phyloP scores from a whole-genome alignment of 1,140 invertebrate genomes.

The Aradophagus sp. region DNA sequence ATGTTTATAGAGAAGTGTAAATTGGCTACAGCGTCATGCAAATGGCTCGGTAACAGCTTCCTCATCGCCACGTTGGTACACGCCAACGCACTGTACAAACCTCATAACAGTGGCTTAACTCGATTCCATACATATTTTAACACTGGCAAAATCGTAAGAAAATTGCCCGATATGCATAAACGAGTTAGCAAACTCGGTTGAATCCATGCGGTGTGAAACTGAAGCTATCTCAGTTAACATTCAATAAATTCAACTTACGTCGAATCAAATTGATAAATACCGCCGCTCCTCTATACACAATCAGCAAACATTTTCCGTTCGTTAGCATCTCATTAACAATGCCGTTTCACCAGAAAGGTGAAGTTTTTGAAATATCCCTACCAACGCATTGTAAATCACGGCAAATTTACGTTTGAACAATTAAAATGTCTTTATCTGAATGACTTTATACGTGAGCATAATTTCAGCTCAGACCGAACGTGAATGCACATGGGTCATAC shows the following conservation, averaged over 20 bases:
- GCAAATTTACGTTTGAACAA: no score
- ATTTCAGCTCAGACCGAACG: constrained; percentile 24
- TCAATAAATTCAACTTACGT: constrained; percentile 32
- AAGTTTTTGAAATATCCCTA: no score
- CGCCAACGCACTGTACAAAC: constrained; percentile 58
- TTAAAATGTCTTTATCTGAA: no score
- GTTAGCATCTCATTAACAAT: no score
- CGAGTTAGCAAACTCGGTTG: constrained; percentile 68
- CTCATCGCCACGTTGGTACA: constrained; percentile 62
- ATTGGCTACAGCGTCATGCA: constrained; percentile 69
- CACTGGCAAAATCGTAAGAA: constrained; percentile 73
- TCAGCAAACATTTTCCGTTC: no score
- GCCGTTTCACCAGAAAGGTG: no score
- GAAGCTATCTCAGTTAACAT: constrained; percentile 32
- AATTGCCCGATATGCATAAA: constrained; percentile 74
- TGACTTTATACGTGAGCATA: constrained; percentile 35
- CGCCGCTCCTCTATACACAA: no score
- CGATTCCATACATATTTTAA: constrained; percentile 76
- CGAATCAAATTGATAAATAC: constrained; percentile 12
- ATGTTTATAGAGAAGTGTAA: constrained; percentile 57
- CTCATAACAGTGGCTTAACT: constrained; percentile 69
- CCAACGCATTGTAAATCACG: no score
- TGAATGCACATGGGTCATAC: constrained; percentile 37
- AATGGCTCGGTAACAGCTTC: constrained; percentile 74
- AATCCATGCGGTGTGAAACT: constrained; percentile 54